Percentiles rank a stretch among this genome's conserved stretches.
These are phyloP conservation scores for Penaeus chinensis DNA, from an alignment of 1,140 invertebrate species.

Conservation along the genomic window DNA sequence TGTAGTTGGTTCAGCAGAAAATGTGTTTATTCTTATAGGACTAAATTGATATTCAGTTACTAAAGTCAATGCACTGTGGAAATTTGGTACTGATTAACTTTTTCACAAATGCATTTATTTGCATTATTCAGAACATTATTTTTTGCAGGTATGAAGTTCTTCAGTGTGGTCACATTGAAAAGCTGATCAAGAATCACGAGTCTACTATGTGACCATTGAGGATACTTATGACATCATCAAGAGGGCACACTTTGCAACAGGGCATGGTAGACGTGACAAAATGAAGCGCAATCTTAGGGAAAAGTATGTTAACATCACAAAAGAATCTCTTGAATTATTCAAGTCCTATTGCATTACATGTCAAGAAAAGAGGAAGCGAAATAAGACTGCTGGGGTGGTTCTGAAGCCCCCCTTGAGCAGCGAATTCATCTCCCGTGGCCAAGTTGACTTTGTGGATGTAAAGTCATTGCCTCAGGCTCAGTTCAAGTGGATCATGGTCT, in stretches of 20 bases:
- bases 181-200: too few species aligned
- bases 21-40: too few species aligned
- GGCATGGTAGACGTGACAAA: background rate
- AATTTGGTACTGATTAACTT: background rate
- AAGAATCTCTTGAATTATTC: background rate
- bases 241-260: background rate
- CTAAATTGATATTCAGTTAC: too few species aligned
- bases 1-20: too few species aligned
- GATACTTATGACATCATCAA: too few species aligned
- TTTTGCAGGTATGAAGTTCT: too few species aligned
- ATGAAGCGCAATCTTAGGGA: background rate
- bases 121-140: background rate
- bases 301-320: slow-evolving; percentile 2
- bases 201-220: too few species aligned
- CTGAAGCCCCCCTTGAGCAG: background rate
- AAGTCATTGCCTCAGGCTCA: too few species aligned
- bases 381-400: background rate
- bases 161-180: too few species aligned
- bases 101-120: background rate
- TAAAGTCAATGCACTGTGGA: too few species aligned
- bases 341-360: background rate
- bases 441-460: too few species aligned
- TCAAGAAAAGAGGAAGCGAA: background rate
- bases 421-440: background rate
- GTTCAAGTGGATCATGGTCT: too few species aligned